phyloP scores from a whole-genome alignment of 2,113 vertebrate genomes.

The Ptyas mucosa region DNA sequence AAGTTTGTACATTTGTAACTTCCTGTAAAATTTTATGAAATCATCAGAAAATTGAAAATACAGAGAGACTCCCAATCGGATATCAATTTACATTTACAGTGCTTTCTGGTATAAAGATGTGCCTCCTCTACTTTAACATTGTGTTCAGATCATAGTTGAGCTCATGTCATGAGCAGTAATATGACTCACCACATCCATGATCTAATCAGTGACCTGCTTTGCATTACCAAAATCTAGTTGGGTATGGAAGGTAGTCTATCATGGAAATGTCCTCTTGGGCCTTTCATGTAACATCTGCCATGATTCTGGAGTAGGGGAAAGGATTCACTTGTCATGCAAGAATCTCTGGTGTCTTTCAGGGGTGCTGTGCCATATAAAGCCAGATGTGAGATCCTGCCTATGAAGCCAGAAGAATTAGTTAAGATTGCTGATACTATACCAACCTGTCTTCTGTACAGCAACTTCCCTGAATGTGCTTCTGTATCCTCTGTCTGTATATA shows the following conservation, averaged over 20 bases:
- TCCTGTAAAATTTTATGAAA: not conserved
- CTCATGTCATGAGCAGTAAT: not conserved
- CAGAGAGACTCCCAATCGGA: not conserved
- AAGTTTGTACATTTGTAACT: not conserved
- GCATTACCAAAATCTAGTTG: not conserved
- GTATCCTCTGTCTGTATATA: not conserved
- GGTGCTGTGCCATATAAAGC: not conserved
- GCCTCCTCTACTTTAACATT: not conserved
- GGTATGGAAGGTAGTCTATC: not conserved
- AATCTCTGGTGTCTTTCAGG: not conserved
- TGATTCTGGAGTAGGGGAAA: not conserved
- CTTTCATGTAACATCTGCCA: not conserved
- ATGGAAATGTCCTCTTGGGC: not conserved
- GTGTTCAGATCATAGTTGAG: not conserved
- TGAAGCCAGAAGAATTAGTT: not conserved
- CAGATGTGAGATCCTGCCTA: not conserved
- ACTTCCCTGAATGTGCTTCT: not conserved
- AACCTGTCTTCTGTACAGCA: not conserved
- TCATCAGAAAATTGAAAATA: not conserved
- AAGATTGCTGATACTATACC: not conserved
- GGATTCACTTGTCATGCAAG: not conserved
- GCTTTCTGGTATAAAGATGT: not conserved
- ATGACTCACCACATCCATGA: not conserved
- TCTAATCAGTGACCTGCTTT: not conserved
- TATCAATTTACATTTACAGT: not conserved